Evolutionary conservation across 2,797 vertebrate genomes (phyloP).

Genomic region (Tauraco hartlaubi): DNA sequence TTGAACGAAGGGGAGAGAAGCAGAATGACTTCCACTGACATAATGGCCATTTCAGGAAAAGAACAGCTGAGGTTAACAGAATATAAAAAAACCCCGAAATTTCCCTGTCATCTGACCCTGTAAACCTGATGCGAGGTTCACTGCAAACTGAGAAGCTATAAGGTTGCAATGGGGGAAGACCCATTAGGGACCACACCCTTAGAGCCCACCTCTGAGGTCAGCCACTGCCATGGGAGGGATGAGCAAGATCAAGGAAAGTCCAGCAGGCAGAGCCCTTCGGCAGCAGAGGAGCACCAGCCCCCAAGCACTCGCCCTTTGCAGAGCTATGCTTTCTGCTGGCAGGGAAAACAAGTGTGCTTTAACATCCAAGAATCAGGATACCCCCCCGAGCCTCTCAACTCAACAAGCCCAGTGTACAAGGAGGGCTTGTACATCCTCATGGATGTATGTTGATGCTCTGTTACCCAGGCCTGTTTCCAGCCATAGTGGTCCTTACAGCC

Average conservation of each 20-base stretch:
- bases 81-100: not conserved
- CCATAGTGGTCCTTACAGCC: not conserved
- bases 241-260: not conserved
- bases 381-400: not conserved
- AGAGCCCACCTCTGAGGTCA: not conserved
- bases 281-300: not conserved
- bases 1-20: not conserved
- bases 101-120: not conserved
- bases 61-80: not conserved
- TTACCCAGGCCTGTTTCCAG: not conserved
- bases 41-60: not conserved
- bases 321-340: not conserved
- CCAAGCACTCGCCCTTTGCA: rapidly evolving
- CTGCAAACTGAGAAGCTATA: not conserved
- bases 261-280: not conserved
- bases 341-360: not conserved
- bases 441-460: not conserved
- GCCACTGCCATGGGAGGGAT: not conserved
- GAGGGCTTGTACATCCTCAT: not conserved
- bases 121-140: not conserved
- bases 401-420: not conserved
- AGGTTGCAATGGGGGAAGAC: not conserved
- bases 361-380: not conserved
- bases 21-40: not conserved
- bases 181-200: not conserved